phyloP scores from a whole-genome alignment of 2,113 vertebrate genomes.

The Nipponia nippon region DNA sequence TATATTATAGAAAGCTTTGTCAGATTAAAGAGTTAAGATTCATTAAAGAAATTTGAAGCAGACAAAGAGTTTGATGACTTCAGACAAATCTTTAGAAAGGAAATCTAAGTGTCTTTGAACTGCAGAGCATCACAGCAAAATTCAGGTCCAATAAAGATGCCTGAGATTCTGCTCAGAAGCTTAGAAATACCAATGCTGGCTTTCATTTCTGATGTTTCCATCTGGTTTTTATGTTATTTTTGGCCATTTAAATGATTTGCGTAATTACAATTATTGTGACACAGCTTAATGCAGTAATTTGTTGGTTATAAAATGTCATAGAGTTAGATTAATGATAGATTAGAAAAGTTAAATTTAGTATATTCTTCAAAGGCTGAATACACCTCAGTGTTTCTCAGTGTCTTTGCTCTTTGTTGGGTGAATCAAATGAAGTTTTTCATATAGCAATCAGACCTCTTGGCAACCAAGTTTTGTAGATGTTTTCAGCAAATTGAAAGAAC shows the following conservation, averaged over 20 bases:
- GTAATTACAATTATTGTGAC: background rate
- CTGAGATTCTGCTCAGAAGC: background rate
- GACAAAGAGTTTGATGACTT: background rate
- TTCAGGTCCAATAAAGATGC: background rate
- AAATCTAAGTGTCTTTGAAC: background rate
- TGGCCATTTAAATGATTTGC: background rate
- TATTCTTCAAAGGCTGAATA: background rate
- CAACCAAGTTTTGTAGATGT: background rate
- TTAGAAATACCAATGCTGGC: background rate
- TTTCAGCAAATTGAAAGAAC: background rate
- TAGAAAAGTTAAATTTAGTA: background rate
- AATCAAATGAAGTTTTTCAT: background rate
- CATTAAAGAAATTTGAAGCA: background rate
- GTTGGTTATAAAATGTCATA: background rate
- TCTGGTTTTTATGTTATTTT: background rate
- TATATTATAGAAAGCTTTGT: background rate
- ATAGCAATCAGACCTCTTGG: background rate
- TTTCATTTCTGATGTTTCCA: background rate
- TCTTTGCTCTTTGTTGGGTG: background rate
- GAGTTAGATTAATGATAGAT: background rate
- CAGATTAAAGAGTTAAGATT: background rate
- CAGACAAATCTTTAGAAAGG: background rate
- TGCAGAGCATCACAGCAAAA: background rate
- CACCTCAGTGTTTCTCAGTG: background rate
- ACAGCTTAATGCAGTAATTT: background rate